Conservation (phyloP, 35 echinoderm and acorn worm genomes). For the Ophioderma brevispina region DNA sequence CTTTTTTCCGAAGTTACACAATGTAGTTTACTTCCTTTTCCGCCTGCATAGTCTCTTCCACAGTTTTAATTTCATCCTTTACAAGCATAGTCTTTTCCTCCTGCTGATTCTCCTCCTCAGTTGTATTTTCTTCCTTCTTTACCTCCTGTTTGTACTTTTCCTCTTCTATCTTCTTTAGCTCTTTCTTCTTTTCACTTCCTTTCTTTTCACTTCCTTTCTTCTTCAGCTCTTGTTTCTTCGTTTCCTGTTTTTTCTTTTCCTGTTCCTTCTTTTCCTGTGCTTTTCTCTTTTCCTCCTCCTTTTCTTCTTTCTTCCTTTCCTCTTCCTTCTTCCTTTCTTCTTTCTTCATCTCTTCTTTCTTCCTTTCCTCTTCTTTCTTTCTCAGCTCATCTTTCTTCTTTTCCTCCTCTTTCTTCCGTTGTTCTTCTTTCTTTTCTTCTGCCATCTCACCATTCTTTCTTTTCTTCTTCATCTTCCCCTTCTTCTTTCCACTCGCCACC, state of each 20-base stretch:
- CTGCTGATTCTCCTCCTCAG: neutral
- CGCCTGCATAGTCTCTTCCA: no score
- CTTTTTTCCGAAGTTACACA: no score
- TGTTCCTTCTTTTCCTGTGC: neutral
- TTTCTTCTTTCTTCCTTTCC: neutral
- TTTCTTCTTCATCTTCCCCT: neutral
- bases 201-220: neutral
- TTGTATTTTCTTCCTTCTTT: neutral
- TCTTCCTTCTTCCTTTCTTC: neutral
- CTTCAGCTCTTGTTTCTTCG: neutral
- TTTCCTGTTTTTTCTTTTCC: neutral
- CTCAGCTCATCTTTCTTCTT: neutral
- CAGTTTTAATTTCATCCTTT: no score
- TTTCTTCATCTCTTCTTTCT: neutral
- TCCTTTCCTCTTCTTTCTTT: neutral
- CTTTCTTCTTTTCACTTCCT: neutral
- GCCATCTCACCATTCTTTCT: neutral
- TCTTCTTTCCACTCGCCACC: slow-evolving; percentile 68
- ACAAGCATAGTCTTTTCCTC: no score
- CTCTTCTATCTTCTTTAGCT: neutral
- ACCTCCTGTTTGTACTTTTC: neutral
- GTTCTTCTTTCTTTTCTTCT: neutral
- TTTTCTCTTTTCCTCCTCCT: neutral
- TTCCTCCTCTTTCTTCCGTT: neutral
- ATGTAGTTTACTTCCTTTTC: no score